A percentile compares a stretch with the other conserved stretches of the same genome.
Conservation (phyloP, 2,888 invertebrate species). For the Steinernema scapterisci region DNA sequence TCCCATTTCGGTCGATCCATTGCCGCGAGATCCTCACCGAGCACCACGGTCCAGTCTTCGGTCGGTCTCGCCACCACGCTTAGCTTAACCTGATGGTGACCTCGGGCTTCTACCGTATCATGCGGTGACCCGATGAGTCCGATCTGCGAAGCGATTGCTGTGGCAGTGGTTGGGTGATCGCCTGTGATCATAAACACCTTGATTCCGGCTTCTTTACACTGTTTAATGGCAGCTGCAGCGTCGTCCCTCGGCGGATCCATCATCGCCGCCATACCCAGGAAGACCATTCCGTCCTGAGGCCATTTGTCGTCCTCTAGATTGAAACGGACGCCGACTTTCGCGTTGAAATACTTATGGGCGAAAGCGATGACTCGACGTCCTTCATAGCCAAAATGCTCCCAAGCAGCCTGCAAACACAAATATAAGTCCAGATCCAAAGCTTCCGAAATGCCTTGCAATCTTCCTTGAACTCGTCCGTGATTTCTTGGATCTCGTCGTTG, state of each 20-base stretch:
- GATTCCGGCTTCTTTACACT: conserved; percentile 65
- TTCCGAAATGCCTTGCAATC: conserved; percentile 63
- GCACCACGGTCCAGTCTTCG: conserved; percentile 57
- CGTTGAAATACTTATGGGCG: conserved; percentile 58
- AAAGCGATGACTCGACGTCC: conserved; percentile 65
- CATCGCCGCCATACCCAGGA: conserved; percentile 66
- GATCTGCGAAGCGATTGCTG: conserved; percentile 62
- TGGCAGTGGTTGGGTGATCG: conserved; percentile 65
- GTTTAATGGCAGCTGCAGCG: conserved; percentile 61
- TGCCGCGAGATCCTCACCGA: conserved; percentile 53
- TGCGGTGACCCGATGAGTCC: conserved; percentile 50
- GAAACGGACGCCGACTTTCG: conserved; percentile 46
- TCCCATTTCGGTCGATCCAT: conserved; percentile 61
- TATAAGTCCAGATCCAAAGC: too few relatives aligned
- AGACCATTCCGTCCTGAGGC: conserved; percentile 53
- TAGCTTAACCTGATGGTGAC: conserved; percentile 41
- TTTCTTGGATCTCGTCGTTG: conserved; percentile 50
- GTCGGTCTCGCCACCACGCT: conserved; percentile 39
- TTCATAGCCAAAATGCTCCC: conserved; percentile 64
- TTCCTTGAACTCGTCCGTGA: conserved; percentile 54
- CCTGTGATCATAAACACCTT: conserved; percentile 64
- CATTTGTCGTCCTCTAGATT: conserved; percentile 42
- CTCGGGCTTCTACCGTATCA: conserved; percentile 42
- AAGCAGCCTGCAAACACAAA: conserved; percentile 54
- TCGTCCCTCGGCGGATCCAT: conserved; percentile 66